Evolutionary conservation across 2,113 vertebrate genomes (phyloP).

Genomic region (Phodopus roborovskii): DNA sequence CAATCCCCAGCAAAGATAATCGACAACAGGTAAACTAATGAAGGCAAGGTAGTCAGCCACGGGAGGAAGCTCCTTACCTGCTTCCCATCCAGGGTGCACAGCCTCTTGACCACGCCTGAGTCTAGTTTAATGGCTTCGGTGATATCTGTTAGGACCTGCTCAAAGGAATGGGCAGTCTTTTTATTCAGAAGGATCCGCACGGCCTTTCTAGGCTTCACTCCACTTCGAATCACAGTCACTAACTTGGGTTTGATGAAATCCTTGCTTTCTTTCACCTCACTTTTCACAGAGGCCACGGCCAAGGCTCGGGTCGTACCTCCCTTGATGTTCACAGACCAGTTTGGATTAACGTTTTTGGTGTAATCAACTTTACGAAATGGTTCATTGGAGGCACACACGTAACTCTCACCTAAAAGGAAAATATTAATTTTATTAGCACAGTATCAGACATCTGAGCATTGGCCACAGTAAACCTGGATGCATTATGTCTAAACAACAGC

Average conservation of each 20-base stretch:
- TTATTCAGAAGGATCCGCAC: conserved; percentile 98
- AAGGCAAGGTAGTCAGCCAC: fast-evolving
- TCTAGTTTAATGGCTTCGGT: conserved; percentile 99
- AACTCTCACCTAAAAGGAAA: conserved; percentile 93
- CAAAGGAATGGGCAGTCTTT: conserved; percentile 98
- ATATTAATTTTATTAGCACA: background rate
- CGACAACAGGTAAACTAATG: fast-evolving
- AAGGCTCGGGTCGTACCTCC: conserved; percentile 89
- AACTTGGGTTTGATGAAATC: conserved; percentile 98
- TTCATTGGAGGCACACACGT: conserved; percentile 98
- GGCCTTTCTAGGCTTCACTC: conserved; percentile 97
- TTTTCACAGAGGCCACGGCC: conserved; percentile 87
- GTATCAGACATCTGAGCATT: background rate
- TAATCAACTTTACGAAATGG: conserved; percentile 96
- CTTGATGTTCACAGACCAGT: conserved; percentile 97
- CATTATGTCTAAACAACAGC: background rate
- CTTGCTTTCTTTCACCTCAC: conserved; percentile 92
- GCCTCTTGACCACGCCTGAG: conserved; percentile 95
- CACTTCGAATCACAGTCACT: conserved; percentile 98
- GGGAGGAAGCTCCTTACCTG: conserved; percentile 88
- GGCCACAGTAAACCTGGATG: background rate
- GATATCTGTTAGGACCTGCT: conserved; percentile 98
- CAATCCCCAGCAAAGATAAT: background rate
- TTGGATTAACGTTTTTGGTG: conserved; percentile 96
- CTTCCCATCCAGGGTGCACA: conserved; percentile 97